Base-by-base conservation (phyloP, 30 jellyfish, hydroid and myxozoan genomes). In the Hydractinia symbiolongicarpus region DNA sequence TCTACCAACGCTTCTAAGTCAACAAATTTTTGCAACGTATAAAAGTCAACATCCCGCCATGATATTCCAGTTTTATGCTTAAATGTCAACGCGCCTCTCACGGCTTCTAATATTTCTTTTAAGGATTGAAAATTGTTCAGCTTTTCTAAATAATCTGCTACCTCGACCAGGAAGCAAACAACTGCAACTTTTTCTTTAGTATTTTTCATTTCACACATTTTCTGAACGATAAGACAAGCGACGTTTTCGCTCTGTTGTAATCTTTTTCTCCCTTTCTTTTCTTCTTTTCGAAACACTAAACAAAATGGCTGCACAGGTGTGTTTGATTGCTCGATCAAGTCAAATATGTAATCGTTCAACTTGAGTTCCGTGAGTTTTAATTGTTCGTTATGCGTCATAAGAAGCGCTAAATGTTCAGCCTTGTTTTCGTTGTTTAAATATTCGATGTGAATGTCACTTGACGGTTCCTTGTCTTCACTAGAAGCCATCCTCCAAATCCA, bases 141-240 rank as follows among this genome's bases (percentile, higher is more conserved):
- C n/a, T 64, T 44, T 64, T n/a, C 52, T 51, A 64, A 13, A 4
- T 64, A 51, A n/a, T 13, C 74, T 13, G 74, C 74, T 2, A 64
- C 40, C 16, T 64, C 74, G 52, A 64, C 74, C 74, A 64, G 74
- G 74, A 44, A 51, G 19, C 52, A 44, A 64, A 64, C 74, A 64
- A 44, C 4, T 7, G 74, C 74, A 51, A 64, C 16, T 64, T 64
- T 64, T 13, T 64, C 52, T 13, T 64, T 51, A 64, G 5, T 9
- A 1, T 64, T 64, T 64, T 44, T 44, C 40, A 64, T 64, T 13
- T 64, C 40, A 64, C 74, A n/a, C 19, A 64, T n/a, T 64, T 9
- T 64, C 74, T 64, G 19, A 44, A 64, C 74, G 52, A 64, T 64
- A 51, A 0, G 7, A 6, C 74, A 1, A 6, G 74, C 52, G 19